phyloP scores from a whole-genome alignment of 1,140 invertebrate species.

The Drosophila novamexicana region DNA sequence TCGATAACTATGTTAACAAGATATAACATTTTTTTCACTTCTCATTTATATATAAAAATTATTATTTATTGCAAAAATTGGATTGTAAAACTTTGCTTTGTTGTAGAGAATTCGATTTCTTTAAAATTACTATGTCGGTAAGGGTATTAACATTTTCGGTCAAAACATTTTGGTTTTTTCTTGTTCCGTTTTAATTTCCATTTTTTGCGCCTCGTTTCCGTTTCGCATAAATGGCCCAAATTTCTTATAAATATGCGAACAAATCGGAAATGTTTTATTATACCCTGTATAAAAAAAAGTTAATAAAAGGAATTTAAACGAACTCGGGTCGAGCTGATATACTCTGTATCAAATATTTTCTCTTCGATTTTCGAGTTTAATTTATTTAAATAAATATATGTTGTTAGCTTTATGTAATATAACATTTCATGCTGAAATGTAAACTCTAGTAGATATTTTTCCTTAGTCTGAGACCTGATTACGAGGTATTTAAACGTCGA shows the following conservation, averaged over 20 bases:
- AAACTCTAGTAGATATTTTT: no score
- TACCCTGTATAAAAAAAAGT: background rate
- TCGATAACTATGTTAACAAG: no score
- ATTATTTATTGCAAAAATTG: no score
- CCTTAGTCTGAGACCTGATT: no score
- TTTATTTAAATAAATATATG: background rate
- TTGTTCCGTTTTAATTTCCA: constrained; percentile 47
- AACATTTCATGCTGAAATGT: no score
- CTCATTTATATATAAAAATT: no score
- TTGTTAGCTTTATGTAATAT: no score
- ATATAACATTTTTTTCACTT: no score
- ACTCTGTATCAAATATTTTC: no score
- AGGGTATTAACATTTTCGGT: background rate
- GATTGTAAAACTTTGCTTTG: no score
- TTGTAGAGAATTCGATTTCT: no score
- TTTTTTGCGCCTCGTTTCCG: constrained; percentile 43
- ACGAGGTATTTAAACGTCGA: constrained; percentile 21
- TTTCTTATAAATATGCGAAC: constrained; percentile 73
- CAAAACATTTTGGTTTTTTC: background rate
- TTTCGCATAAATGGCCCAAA: constrained; percentile 80
- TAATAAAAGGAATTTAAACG: background rate
- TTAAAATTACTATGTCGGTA: background rate
- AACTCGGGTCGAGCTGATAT: background rate
- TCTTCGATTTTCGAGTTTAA: background rate
- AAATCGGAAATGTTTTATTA: constrained; percentile 61